phyloP scores from a whole-genome alignment of 2,797 vertebrate genomes.

The Prionace glauca region DNA sequence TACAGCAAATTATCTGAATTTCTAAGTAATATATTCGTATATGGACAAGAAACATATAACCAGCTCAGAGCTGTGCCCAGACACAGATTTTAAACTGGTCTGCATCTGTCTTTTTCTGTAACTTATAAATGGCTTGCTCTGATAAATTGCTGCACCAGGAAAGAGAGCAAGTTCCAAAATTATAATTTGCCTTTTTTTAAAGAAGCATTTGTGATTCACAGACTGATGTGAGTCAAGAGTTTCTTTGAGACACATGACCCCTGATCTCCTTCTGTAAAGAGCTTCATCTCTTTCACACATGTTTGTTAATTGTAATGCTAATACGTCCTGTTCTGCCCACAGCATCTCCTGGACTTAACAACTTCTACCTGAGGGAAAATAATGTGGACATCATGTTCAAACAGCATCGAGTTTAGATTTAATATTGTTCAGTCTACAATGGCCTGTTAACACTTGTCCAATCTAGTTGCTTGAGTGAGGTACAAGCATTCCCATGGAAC shows the following conservation, averaged over 20 bases:
- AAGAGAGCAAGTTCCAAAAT: slow-evolving; percentile 5
- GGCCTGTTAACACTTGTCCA: neutral
- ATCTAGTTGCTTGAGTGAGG: neutral
- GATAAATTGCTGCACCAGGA: neutral
- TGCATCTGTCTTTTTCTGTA: neutral
- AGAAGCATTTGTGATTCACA: slow-evolving; percentile 4
- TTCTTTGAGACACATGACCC: neutral
- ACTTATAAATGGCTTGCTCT: neutral
- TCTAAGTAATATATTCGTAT: neutral
- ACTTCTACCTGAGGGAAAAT: neutral
- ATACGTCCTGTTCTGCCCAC: neutral
- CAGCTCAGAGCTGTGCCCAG: neutral
- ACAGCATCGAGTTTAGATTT: neutral
- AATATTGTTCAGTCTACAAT: neutral
- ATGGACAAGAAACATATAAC: neutral
- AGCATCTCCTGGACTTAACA: no score
- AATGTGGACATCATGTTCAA: neutral
- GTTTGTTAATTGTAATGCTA: neutral
- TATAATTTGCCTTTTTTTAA: neutral
- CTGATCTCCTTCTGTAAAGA: neutral
- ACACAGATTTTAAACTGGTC: neutral
- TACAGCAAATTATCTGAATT: neutral
- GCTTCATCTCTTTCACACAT: neutral
- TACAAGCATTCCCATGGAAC: neutral
- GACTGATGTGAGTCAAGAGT: neutral